Base-by-base conservation (phyloP, 2,797 vertebrate species). In the Heliangelus exortis region DNA sequence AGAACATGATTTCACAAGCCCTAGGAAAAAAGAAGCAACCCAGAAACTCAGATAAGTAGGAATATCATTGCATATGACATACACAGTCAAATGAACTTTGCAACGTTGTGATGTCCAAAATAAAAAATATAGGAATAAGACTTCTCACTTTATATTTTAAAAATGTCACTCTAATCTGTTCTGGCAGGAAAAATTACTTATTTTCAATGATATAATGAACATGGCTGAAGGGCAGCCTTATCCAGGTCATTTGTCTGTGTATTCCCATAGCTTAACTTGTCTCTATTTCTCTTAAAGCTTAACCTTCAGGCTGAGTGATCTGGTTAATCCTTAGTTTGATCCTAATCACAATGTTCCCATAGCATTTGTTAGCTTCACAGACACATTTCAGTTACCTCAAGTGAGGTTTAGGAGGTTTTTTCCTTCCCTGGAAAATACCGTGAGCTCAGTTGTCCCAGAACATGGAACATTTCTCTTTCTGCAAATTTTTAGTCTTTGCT, bases 361-460 rank as follows among this genome's bases (percentile, higher is more conserved):
- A 26, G 58, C 1, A 4, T 76, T 79, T 88, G 16, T 84, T 59
- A 89, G 81, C 51, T 36, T 85, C 43, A 48, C 22, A 71, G 41
- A 39, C 39, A 53, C 18, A 72, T 84, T 89, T 63, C 2, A 4
- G 22, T 54, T 73, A 84, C 68, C 74, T 87, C 41, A 80, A 6
- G 20, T 67, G n/a, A 77, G n/a, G 47, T 75, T 95, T 87, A 81
- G 34, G 20, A 3, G 1, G 2, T 55, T 68, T 90, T 84, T 83
- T 62, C 34, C 69, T 65, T 93, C 39, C 22, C 31, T 51, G 57
- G 62, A 87, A 89, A 91, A 92, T 22, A 81, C 6, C 39, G 7
- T 36, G 62, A 91, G 28, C 18, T 94, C 79, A 69, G 65, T 72
- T 80, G 14, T 75, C 89, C 79, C 84, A 92, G 65, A 75, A 74